Evolutionary conservation across 2,113 vertebrate genomes (phyloP).

Genomic region (Gracilinanus agilis): DNA sequence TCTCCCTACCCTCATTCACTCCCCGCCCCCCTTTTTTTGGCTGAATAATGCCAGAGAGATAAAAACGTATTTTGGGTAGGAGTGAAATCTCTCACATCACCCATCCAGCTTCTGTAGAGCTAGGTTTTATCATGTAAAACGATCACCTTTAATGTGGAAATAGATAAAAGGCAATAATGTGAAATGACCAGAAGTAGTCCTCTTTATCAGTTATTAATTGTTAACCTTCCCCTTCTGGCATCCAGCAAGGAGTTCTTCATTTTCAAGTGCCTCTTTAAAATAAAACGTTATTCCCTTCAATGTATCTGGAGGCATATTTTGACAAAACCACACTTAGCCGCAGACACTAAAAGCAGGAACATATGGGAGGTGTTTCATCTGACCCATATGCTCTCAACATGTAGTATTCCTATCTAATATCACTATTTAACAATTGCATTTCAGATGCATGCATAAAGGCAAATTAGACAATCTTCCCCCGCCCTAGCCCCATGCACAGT

Average conservation of each 20-base stretch:
- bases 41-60: conserved; percentile 2
- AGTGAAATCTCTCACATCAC: conserved; percentile 5
- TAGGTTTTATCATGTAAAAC: conserved; percentile 40
- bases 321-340: background rate
- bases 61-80: background rate
- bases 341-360: background rate
- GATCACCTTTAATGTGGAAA: conserved; percentile 43
- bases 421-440: conserved; percentile 53
- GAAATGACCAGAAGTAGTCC: background rate
- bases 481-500: conserved; percentile 39
- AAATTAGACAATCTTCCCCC: conserved; percentile 17
- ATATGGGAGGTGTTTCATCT: background rate
- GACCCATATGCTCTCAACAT: conserved; percentile 29
- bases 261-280: conserved; percentile 18
- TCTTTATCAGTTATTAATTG: conserved; percentile 1
- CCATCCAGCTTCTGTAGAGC: conserved; percentile 41
- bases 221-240: background rate
- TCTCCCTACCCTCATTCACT: background rate
- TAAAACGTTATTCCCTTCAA: conserved; percentile 29
- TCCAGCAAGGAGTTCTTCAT: conserved; percentile 25
- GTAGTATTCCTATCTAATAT: conserved; percentile 43
- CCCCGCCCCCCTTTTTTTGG: background rate
- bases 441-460: conserved; percentile 23
- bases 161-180: background rate
- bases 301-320: background rate